Percentiles rank a stretch among this genome's conserved stretches.
These are phyloP conservation scores for Odontophorus gujanensis DNA, from an alignment of 2,113 vertebrate species.

Conservation along the genomic window DNA sequence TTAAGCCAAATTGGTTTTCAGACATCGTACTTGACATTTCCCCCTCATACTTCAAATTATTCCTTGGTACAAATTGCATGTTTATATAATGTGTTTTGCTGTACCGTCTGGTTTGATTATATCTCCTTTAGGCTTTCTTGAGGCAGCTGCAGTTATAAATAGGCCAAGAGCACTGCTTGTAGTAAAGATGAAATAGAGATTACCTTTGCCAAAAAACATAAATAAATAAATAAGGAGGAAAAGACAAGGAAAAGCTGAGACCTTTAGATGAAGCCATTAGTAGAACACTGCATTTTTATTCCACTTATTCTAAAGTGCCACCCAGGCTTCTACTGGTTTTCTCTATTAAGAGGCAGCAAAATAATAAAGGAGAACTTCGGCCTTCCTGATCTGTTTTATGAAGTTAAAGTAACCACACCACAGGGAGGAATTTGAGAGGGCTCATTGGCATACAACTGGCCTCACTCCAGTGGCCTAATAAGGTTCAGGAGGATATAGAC, in stretches of 20 bases:
- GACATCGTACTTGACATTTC: constrained; percentile 45
- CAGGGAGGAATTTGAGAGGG: not conserved
- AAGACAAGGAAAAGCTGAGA: not conserved
- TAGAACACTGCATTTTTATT: not conserved
- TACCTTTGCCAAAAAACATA: not conserved
- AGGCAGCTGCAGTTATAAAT: constrained; percentile 53
- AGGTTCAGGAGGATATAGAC: not conserved
- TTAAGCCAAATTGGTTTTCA: constrained; percentile 40
- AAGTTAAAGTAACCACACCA: not conserved
- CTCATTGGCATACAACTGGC: not conserved
- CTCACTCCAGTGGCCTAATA: not conserved
- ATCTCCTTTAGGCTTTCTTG: constrained; percentile 47
- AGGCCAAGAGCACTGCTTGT: constrained; percentile 31
- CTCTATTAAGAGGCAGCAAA: not conserved
- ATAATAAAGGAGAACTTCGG: not conserved
- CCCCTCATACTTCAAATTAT: constrained; percentile 30
- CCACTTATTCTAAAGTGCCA: not conserved
- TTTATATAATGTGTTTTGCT: constrained; percentile 52
- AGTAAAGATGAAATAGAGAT: constrained; percentile 39
- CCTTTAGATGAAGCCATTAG: not conserved
- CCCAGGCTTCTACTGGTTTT: not conserved
- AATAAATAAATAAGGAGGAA: not conserved
- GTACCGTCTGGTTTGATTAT: constrained; percentile 48
- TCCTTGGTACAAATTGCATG: constrained; percentile 10
- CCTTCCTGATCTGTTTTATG: not conserved